A percentile compares a stretch with the other conserved stretches of the same genome.
Evolutionary conservation across 2,888 invertebrate genomes (phyloP).

Genomic region (Cerastoderma edule): DNA sequence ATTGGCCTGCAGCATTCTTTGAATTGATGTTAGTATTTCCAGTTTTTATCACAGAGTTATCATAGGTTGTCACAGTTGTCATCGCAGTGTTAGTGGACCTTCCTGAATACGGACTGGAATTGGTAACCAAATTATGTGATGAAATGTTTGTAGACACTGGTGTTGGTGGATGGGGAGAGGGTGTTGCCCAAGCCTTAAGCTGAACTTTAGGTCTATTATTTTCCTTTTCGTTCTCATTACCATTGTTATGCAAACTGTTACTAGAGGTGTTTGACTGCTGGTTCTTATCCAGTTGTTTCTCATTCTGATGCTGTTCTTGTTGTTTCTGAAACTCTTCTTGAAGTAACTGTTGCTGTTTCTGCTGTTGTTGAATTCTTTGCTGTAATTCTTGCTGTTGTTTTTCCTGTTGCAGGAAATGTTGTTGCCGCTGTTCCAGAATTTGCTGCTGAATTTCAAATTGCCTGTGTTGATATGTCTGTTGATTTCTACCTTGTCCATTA

Average conservation of each 20-base stretch:
- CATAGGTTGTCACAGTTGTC: constrained; percentile 57
- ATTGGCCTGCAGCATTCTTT: background rate
- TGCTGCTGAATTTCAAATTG: constrained; percentile 51
- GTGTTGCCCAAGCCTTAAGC: constrained; percentile 71
- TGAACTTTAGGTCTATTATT: constrained; percentile 66
- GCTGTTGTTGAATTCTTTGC: constrained; percentile 42
- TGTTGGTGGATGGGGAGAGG: constrained; percentile 69
- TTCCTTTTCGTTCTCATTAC: constrained; percentile 40
- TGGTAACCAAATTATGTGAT: constrained; percentile 48
- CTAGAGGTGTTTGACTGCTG: background rate
- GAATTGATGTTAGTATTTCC: background rate
- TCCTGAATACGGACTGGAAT: constrained; percentile 60
- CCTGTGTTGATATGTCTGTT: constrained; percentile 45
- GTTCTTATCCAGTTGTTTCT: background rate
- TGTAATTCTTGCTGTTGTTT: constrained; percentile 51
- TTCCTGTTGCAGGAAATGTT: constrained; percentile 32
- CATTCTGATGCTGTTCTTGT: constrained; percentile 22
- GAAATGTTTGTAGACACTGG: constrained; percentile 39
- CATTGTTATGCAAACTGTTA: background rate
- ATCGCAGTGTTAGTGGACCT: constrained; percentile 61
- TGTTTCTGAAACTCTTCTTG: constrained; percentile 56
- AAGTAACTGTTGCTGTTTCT: constrained; percentile 47
- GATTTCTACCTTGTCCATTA: constrained; percentile 34
- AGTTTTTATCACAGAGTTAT: constrained; percentile 24
- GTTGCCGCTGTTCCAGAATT: constrained; percentile 40